Evolutionary conservation across 2,113 vertebrate genomes (phyloP), one percentile per base, ranked within the genome.

Genomic region (Dicaeum eximium): DNA sequence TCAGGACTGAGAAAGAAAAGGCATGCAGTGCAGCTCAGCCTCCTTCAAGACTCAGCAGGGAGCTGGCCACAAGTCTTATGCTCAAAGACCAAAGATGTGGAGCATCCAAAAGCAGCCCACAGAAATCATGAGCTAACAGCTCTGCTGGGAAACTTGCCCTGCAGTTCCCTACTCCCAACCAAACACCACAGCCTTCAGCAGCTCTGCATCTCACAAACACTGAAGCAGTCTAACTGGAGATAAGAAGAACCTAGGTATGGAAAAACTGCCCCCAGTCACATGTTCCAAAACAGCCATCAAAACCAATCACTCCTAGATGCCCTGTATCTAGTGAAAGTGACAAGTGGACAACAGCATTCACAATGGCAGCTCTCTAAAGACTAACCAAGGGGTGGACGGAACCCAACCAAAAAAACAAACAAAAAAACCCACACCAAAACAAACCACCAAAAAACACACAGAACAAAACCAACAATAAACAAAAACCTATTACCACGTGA

Each of bases 91-190:
- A 45, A 80, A 77, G 51, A 42, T 37, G 54, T 15, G 42, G 66
- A 86, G 42, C 54, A 37, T 12, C 60, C 77, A 84, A 86, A 86
- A 84, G 47, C 38, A 86, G 51, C 77, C 90, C 30, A 35, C 15
- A 20, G 84, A 95, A 96, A 84, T 47, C 38, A 64, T 18, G 65
- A 96, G 65, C 86, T 73, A 88, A 92, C 45, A 83, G 83, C 64
- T 84, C 53, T 57, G 24, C 47, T 81, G 89, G 80, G 86, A 96
- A 92, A 81, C 33, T 5, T 44, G 77, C 60, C 77, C 65, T 87
- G 5, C 44, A 60, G 47, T 33, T 92, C 77, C 35, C 78, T n/a
- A 2, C 60, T 47, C 60, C 24, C 42, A 45, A 33, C 8, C 1
- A 28, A 80, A 31, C 74, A 64, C 24, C 33, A 44, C 40, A 42